phyloP scores from a whole-genome alignment of 2,113 vertebrate species.

The Coregonus clupeaformis region DNA sequence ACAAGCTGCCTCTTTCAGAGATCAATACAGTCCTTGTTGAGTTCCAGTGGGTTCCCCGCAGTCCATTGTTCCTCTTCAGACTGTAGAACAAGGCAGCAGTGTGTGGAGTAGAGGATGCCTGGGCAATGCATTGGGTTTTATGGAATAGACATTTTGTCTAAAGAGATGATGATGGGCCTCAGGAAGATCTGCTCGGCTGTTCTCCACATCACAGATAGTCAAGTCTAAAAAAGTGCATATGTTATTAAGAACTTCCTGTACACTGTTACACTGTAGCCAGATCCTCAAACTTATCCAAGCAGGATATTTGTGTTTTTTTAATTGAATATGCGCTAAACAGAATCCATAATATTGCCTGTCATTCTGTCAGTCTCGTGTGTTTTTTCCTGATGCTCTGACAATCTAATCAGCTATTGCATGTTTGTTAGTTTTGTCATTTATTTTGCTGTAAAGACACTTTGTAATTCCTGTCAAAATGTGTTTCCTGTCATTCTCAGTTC shows the following conservation, averaged over 20 bases:
- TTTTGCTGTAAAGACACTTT: too few relatives aligned
- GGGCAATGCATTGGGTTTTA: background rate
- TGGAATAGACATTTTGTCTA: slow-evolving; percentile 14
- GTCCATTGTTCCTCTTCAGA: slow-evolving; percentile 27
- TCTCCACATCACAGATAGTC: background rate
- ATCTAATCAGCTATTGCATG: too few relatives aligned
- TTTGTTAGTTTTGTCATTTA: too few relatives aligned
- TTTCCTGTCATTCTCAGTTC: too few relatives aligned
- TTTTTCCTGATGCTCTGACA: too few relatives aligned
- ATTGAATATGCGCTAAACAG: background rate
- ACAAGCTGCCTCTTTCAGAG: slow-evolving; percentile 49
- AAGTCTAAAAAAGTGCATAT: background rate
- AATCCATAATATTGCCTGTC: background rate
- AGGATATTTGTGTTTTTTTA: background rate
- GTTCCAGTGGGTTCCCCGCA: slow-evolving; percentile 41
- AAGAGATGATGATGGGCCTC: slow-evolving; percentile 10
- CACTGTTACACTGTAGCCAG: background rate
- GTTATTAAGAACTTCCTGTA: background rate
- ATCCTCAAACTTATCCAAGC: background rate
- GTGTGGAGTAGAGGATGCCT: background rate
- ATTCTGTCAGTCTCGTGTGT: background rate
- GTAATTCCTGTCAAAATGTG: too few relatives aligned
- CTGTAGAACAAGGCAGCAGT: slow-evolving; percentile 37
- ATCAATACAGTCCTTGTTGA: slow-evolving; percentile 59
- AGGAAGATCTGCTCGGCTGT: slow-evolving; percentile 4